Conservation (phyloP, 2,113 vertebrate genomes). For the Labeo rohita region DNA sequence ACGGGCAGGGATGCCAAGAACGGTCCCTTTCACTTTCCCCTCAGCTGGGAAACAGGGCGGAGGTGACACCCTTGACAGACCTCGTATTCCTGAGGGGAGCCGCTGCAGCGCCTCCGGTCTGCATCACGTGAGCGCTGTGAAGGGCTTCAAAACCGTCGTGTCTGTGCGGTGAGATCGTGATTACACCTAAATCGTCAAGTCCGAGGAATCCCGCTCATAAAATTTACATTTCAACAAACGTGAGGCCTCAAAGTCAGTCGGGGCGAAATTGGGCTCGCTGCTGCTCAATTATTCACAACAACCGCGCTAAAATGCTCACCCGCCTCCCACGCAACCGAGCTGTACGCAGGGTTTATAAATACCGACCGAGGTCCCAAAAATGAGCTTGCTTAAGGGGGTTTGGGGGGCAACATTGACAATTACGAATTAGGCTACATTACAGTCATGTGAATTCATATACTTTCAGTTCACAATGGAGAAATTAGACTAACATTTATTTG, state of each 20-base stretch:
- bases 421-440: neutral
- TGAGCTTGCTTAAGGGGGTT: neutral
- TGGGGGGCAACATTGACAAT: no score
- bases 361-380: no score
- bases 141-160: no score
- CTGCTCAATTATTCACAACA: neutral
- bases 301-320: neutral
- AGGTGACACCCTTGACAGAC: slow-evolving; percentile 18
- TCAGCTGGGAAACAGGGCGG: slow-evolving; percentile 23
- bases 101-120: no score
- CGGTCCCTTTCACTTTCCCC: slow-evolving; percentile 67
- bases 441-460: neutral
- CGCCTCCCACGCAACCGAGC: neutral
- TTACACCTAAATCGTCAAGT: no score
- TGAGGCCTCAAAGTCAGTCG: neutral
- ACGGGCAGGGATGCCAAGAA: slow-evolving; percentile 71
- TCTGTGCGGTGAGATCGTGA: neutral
- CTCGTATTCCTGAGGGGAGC: neutral
- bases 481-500: neutral
- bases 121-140: no score
- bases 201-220: neutral
- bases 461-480: neutral
- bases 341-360: no score
- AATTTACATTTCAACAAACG: neutral
- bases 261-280: neutral